Conservation (phyloP, 2,797 vertebrate species). For the Channa striata region DNA sequence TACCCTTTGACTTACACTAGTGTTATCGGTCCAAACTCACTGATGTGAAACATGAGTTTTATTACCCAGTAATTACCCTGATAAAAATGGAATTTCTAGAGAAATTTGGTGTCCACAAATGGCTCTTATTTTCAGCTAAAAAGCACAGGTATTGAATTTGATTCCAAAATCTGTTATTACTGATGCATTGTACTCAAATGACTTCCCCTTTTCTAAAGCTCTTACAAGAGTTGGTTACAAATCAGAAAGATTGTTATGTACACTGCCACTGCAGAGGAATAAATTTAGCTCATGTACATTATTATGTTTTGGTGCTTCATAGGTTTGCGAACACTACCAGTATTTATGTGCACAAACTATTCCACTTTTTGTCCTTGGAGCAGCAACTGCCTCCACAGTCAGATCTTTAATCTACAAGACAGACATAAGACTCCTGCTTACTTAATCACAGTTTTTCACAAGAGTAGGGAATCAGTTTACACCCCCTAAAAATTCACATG, state of each 20-base stretch:
- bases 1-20: slow-evolving; percentile 39
- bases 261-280: neutral
- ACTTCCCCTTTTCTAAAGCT: neutral
- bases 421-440: too few relatives aligned
- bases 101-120: slow-evolving; percentile 1
- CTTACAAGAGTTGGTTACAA: neutral
- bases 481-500: too few relatives aligned
- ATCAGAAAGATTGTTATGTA: neutral
- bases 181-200: neutral
- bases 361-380: neutral
- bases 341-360: neutral
- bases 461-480: too few relatives aligned
- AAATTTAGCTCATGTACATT: neutral
- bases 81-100: slow-evolving; percentile 43
- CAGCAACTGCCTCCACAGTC: too few relatives aligned
- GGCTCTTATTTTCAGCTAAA: slow-evolving; percentile 28
- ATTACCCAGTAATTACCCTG: slow-evolving; percentile 40
- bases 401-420: too few relatives aligned
- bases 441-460: too few relatives aligned
- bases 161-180: slow-evolving; percentile 14
- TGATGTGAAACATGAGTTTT: slow-evolving; percentile 54
- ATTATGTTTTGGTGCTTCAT: neutral
- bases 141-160: slow-evolving; percentile 28
- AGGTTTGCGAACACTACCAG: neutral
- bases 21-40: slow-evolving; percentile 39